A percentile compares a stretch with the other conserved stretches of the same genome.
These are phyloP conservation scores for Eonycteris spelaea DNA, from an alignment of 2,113 vertebrate genomes.

Conservation along the genomic window DNA sequence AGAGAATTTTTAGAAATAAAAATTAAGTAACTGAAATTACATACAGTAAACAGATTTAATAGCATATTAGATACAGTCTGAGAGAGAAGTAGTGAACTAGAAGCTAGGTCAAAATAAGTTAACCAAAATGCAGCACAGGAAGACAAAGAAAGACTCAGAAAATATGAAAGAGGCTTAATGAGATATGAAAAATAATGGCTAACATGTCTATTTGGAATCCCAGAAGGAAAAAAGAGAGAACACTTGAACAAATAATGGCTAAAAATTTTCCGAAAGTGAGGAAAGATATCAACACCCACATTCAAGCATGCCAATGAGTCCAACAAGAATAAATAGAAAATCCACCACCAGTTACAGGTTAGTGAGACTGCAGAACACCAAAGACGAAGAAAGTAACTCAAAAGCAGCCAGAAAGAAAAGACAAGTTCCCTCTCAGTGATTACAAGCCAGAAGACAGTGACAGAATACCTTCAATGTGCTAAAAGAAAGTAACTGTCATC, in stretches of 20 bases:
- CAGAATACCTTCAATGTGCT: neutral
- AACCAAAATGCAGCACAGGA: neutral
- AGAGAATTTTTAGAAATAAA: slow-evolving; percentile 18
- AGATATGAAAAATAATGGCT: neutral
- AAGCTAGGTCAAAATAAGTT: neutral
- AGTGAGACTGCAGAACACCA: neutral
- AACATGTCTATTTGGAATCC: neutral
- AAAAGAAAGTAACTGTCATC: neutral
- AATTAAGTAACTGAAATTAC: neutral
- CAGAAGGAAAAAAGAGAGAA: neutral
- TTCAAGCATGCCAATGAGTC: neutral
- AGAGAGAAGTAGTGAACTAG: neutral
- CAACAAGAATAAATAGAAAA: neutral
- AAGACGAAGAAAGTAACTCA: neutral
- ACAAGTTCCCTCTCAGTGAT: neutral
- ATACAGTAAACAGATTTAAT: neutral
- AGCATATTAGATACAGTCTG: neutral
- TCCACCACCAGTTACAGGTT: neutral
- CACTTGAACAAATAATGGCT: neutral
- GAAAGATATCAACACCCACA: neutral
- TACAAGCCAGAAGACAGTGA: neutral
- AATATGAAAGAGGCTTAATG: neutral
- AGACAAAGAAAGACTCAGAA: neutral
- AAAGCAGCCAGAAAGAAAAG: neutral
- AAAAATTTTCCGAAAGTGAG: neutral